Base-by-base conservation (phyloP, 2,888 invertebrate genomes). In the Anthrax anthrax region DNA sequence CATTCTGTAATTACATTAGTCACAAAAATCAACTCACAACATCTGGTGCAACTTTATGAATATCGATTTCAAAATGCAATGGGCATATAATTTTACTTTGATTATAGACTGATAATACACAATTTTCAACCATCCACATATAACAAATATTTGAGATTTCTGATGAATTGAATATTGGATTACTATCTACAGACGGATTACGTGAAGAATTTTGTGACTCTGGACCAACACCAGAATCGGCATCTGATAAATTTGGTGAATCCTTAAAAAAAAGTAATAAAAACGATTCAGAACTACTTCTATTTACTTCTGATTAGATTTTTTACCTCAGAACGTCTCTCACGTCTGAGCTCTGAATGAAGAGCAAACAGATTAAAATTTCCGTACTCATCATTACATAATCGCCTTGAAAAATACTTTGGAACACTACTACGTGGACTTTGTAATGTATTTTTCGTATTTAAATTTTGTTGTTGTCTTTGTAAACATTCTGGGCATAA, bases 111-210 rank as follows among this genome's bases (percentile, higher is more conserved):
- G 84, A 80, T 46, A 95, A 73, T 60, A 97, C 91, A 69, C 96
- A 96, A 65, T 95, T 90, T 70, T 98, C 97, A 19, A 96, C 86
- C 71, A 90, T 86, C 87, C 94, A 94, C 12, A 82, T 77, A 58
- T 84, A 86, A 50, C 73, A 75, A 46, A 71, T 68, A 53, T 63
- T 69, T 14, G 60, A 60, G 44, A 58, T 61, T 32, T 65, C 65
- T 2, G 62, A 47, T 54, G 56, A 58, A 51, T 72, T 67, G 56
- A 70, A 65, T 8, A 71, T 43, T 0, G 80, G 78, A 60, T 80
- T 77, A 1, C 88, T 87, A 63, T 90, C 89, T 14, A 84, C 77
- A 0, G 89, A 88, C 0, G 87, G 84, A 62, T 85, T 80, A 16
- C 88, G 78, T 44, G 89, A 88, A 0, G 88, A 87, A 13, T 81